Conservation (phyloP, 2,888 invertebrate species). For the Hirudinaria manillensis region DNA sequence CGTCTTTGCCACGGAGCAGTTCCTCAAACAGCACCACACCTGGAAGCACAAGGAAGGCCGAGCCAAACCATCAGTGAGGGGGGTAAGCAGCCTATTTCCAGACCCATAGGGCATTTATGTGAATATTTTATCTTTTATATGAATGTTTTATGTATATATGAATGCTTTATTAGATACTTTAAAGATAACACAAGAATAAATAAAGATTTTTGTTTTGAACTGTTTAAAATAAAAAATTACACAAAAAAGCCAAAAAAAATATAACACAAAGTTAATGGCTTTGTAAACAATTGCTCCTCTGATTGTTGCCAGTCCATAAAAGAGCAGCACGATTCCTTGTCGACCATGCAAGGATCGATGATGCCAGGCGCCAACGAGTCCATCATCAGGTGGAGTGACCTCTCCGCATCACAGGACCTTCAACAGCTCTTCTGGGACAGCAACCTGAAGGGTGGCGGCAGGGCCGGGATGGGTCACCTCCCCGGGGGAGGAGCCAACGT, state of each 20-base stretch:
- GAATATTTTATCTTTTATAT: not conserved
- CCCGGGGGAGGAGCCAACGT: not conserved
- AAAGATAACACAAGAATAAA: no score
- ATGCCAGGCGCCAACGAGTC: not conserved
- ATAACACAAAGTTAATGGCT: no score
- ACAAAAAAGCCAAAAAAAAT: no score
- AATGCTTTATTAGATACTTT: not conserved
- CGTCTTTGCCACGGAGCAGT: constrained; percentile 34
- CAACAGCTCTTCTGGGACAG: constrained; percentile 15
- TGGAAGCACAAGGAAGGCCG: constrained; percentile 32
- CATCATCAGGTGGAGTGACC: not conserved
- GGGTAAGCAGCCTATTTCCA: not conserved
- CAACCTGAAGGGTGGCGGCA: not conserved
- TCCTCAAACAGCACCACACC: constrained; percentile 36
- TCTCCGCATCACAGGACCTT: constrained; percentile 15
- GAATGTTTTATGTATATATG: not conserved
- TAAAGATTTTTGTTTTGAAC: no score
- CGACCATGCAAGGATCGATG: not conserved
- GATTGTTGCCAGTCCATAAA: no score
- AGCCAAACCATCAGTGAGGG: not conserved
- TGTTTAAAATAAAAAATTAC: no score
- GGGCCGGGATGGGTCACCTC: not conserved
- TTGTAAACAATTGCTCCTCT: no score
- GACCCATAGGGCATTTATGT: not conserved
- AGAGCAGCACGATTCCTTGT: not conserved